phyloP scores from a whole-genome alignment of 1,140 invertebrate species.

The Dufourea novaeangliae region DNA sequence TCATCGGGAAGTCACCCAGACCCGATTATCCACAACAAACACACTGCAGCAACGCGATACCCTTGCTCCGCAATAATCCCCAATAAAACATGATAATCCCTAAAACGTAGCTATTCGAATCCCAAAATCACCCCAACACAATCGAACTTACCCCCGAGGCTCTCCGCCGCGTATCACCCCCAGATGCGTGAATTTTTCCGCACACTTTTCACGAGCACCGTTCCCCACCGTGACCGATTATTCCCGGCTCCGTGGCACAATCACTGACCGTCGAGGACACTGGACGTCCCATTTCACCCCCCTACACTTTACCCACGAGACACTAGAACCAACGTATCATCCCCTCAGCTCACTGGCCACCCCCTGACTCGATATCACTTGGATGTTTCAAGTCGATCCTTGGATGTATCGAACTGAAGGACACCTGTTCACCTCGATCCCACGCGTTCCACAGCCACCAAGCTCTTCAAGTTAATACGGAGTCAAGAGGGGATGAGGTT shows the following conservation, averaged over 20 bases:
- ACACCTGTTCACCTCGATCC: constrained; percentile 4
- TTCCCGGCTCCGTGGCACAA: neutral
- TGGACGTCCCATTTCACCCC: constrained; percentile 40
- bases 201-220: constrained; percentile 13
- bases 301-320: neutral
- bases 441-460: neutral
- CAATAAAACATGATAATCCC: too few species aligned
- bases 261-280: constrained; percentile 11
- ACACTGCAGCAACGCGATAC: too few species aligned
- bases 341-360: neutral
- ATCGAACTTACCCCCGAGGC: neutral
- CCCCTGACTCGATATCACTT: neutral
- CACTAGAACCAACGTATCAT: neutral
- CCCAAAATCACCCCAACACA: neutral
- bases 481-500: too few species aligned
- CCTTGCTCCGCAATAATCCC: too few species aligned
- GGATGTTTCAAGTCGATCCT: neutral
- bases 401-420: too few species aligned
- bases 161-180: too few species aligned
- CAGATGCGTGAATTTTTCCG: neutral
- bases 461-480: too few species aligned
- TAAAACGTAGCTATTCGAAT: too few species aligned
- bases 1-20: too few species aligned
- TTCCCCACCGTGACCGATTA: neutral
- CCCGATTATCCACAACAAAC: too few species aligned